phyloP scores from a whole-genome alignment of 2,113 vertebrate species.

The Grammomys surdaster region DNA sequence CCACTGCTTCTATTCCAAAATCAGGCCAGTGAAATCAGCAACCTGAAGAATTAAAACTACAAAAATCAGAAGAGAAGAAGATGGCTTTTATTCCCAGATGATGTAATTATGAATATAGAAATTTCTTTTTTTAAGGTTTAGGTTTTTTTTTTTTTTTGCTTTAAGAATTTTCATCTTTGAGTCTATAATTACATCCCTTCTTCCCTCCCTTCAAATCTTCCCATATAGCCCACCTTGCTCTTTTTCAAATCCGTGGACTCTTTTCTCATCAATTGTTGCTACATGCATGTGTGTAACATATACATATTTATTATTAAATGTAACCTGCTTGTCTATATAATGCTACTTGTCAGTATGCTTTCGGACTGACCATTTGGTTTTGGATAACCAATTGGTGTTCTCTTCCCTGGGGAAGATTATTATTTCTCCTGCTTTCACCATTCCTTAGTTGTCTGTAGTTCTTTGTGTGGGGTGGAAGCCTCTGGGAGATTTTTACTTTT shows the following conservation, averaged over 20 bases:
- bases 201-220: background rate
- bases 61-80: slow-evolving; percentile 30
- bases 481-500: background rate
- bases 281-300: background rate
- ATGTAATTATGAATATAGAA: background rate
- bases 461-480: background rate
- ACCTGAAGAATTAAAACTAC: slow-evolving; percentile 20
- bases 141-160: background rate
- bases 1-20: background rate
- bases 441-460: background rate
- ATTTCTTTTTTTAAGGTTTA: background rate
- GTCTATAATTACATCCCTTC: background rate
- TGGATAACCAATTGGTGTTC: background rate
- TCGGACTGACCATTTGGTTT: background rate
- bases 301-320: background rate
- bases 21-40: background rate
- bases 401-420: background rate
- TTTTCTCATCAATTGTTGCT: background rate
- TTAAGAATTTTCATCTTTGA: background rate
- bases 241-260: background rate
- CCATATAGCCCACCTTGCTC: background rate
- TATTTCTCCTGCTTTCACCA: background rate
- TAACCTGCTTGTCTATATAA: background rate
- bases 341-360: no score
- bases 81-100: background rate